A percentile compares a stretch with the other conserved stretches of the same genome.
Conservation (phyloP, 2,797 vertebrate genomes). For the Gobio occitaniae region DNA sequence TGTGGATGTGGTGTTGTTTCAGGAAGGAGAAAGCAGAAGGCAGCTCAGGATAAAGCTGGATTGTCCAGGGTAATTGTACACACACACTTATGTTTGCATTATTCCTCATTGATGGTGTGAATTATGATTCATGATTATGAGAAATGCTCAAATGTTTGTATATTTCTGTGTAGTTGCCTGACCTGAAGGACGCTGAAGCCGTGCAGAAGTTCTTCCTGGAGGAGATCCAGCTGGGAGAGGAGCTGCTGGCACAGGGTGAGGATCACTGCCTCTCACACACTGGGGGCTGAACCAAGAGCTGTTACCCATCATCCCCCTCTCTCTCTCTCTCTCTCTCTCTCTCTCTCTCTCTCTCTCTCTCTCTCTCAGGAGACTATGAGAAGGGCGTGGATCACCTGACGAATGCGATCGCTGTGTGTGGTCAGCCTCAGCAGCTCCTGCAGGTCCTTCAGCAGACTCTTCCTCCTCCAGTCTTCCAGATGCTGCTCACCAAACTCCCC, state of each 20-base stretch:
- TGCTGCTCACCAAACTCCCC: slow-evolving; percentile 96
- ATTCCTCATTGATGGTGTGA: background rate
- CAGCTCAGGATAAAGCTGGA: slow-evolving; percentile 87
- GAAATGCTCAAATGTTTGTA: background rate
- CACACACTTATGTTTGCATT: too few species aligned
- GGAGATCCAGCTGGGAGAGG: slow-evolving; percentile 97
- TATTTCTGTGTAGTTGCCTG: slow-evolving; percentile 82
- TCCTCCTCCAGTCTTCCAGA: slow-evolving; percentile 95
- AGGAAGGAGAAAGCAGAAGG: slow-evolving; percentile 93
- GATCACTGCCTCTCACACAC: background rate
- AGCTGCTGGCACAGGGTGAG: slow-evolving; percentile 92
- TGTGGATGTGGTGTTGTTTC: slow-evolving; percentile 34
- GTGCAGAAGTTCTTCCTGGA: slow-evolving; percentile 98
- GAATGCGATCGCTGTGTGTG: slow-evolving; percentile 95
- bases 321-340: too few species aligned
- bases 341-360: slow-evolving; percentile 29
- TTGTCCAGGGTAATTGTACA: slow-evolving; percentile 83
- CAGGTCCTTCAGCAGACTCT: slow-evolving; percentile 96
- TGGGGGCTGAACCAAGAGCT: background rate
- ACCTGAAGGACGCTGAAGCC: slow-evolving; percentile 94
- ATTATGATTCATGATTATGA: background rate
- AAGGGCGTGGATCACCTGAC: slow-evolving; percentile 96
- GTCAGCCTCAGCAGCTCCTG: slow-evolving; percentile 94
- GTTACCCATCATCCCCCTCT: background rate
- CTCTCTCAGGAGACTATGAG: slow-evolving; percentile 88